A percentile compares a stretch with the other conserved stretches of the same genome.
phyloP scores from a whole-genome alignment of 2,113 vertebrate species.

The Xiphorhynchus elegans region DNA sequence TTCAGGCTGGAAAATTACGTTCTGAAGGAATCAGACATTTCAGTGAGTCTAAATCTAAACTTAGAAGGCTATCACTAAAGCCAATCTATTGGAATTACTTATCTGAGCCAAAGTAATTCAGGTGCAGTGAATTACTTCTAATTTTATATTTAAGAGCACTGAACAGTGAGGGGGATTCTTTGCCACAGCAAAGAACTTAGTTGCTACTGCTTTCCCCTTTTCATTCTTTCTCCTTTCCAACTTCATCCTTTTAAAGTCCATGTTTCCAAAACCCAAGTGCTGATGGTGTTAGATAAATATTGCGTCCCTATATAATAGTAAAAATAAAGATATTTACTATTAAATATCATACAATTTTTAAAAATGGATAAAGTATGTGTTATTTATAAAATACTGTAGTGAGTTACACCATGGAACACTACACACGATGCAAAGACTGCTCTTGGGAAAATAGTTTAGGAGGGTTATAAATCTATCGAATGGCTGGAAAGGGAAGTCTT shows the following conservation, averaged over 20 bases:
- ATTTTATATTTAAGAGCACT: conserved; percentile 74
- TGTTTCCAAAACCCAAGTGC: not conserved
- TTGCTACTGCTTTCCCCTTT: conserved; percentile 9
- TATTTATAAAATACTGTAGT: not conserved
- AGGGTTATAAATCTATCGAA: not conserved
- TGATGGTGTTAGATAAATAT: not conserved
- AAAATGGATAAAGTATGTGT: not conserved
- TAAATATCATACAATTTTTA: not conserved
- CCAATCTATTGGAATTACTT: conserved; percentile 72
- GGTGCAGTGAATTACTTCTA: conserved; percentile 69
- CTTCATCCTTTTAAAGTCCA: not conserved
- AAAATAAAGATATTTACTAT: not conserved
- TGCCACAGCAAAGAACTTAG: not conserved
- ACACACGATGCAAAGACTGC: not conserved
- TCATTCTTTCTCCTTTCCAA: conserved; percentile 56
- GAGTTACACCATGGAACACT: not conserved
- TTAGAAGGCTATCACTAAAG: conserved; percentile 65
- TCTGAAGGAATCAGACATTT: conserved; percentile 66
- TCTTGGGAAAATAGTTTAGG: not conserved
- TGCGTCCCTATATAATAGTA: not conserved
- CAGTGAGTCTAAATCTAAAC: conserved; percentile 67
- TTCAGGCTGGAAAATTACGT: conserved; percentile 61
- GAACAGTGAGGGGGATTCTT: conserved; percentile 57
- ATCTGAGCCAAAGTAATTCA: conserved; percentile 72
- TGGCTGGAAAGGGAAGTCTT: not conserved